phyloP scores from a whole-genome alignment of 1,140 invertebrate species.

The Parasteatoda tepidariorum region DNA sequence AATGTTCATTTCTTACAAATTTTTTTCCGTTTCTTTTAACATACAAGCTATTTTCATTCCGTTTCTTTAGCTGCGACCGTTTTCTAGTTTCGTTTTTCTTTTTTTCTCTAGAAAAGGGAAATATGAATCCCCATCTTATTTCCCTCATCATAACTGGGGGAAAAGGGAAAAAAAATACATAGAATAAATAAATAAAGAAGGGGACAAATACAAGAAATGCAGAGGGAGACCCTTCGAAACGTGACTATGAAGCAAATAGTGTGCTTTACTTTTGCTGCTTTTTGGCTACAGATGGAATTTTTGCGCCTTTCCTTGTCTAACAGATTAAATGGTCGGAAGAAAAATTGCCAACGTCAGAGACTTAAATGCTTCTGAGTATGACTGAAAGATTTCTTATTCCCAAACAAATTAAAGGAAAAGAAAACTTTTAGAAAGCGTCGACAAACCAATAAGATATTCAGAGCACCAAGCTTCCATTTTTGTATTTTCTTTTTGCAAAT shows the following conservation, averaged over 20 bases:
- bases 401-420: background rate
- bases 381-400: constrained; percentile 2
- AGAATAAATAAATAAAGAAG: constrained; percentile 2
- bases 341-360: constrained; percentile 4
- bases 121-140: constrained; percentile 46
- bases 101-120: background rate
- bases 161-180: background rate
- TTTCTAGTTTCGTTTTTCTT: background rate
- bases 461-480: background rate
- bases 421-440: background rate
- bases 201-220: constrained; percentile 3
- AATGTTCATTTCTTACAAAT: constrained; percentile 16
- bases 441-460: background rate
- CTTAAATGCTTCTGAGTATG: constrained; percentile 38
- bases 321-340: constrained; percentile 34
- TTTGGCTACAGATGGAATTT: background rate
- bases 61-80: background rate
- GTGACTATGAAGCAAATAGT: constrained; percentile 45
- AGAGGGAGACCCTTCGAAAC: background rate
- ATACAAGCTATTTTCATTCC: no score
- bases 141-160: constrained; percentile 9
- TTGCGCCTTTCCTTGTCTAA: background rate
- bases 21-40: background rate
- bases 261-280: constrained; percentile 2
- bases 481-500: background rate